phyloP scores from a whole-genome alignment of 2,888 invertebrate species.

The Calephelis perditalis region DNA sequence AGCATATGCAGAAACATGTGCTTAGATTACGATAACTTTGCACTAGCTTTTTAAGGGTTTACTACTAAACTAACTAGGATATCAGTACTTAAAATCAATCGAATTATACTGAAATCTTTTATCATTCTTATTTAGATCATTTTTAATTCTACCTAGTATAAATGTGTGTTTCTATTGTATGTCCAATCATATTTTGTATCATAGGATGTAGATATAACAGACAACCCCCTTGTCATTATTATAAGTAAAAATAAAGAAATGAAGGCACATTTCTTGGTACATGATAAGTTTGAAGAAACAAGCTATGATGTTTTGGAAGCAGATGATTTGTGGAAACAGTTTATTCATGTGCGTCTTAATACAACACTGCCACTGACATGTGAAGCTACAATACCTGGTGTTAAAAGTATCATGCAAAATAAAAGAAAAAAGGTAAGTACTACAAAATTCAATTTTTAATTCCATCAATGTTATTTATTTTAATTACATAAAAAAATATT shows the following conservation, averaged over 20 bases:
- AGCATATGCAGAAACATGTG: too few relatives aligned
- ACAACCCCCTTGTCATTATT: constrained; percentile 84
- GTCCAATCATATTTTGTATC: background rate
- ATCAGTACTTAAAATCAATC: too few relatives aligned
- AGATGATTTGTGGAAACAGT: constrained; percentile 82
- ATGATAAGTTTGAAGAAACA: constrained; percentile 83
- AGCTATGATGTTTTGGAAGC: constrained; percentile 80
- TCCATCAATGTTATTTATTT: too few relatives aligned
- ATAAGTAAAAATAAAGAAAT: constrained; percentile 74
- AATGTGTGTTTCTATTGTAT: too few relatives aligned
- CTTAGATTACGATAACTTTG: too few relatives aligned
- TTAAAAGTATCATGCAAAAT: constrained; percentile 80
- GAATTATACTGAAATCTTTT: too few relatives aligned
- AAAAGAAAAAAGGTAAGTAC: constrained; percentile 81
- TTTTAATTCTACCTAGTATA: too few relatives aligned
- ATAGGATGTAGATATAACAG: constrained; percentile 86
- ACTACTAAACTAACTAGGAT: too few relatives aligned
- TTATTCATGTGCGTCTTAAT: constrained; percentile 83
- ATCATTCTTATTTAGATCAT: too few relatives aligned
- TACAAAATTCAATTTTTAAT: background rate
- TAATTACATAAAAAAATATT: too few relatives aligned
- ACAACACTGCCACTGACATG: constrained; percentile 82
- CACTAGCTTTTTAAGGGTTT: too few relatives aligned
- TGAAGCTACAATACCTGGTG: constrained; percentile 75
- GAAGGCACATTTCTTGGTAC: constrained; percentile 82